Base-by-base conservation (phyloP, 1,140 invertebrate species). In the Thrips palmi region DNA sequence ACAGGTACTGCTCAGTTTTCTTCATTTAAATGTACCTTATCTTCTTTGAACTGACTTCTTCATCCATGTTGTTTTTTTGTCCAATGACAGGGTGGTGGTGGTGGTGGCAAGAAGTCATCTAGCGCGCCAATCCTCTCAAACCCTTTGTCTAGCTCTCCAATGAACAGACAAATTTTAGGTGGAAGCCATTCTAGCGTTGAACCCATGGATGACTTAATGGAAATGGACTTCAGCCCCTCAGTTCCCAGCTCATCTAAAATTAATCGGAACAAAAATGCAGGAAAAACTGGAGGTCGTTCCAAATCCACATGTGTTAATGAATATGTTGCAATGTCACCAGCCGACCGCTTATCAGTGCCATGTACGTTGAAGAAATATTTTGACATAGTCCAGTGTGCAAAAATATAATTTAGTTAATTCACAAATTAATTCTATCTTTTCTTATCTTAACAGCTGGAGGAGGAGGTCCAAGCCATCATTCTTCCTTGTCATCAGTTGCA, bases 151-250 rank as follows among this genome's bases (percentile, higher is more conserved):
- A 12, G 24, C 7, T 8, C 24, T 27, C 12, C 24, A 12, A 27
- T 7, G 24, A 7, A 27, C 12, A 27, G 12, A 8, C 24, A 27
- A 27, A 8, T 12, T 8, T 27, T 27, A 27, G 7, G 12, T 8
- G 24, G 55, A 14, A 70, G 65, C 29, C 68, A 70, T 42, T 67
- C 67, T 44, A 73, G 69, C n/a, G 58, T 64, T 12, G 70, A 74
- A 39, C 65, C 69, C 0, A 74, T 76, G 59, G 74, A 74, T 37
- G 76, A 84, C 57, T 62, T 80, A 29, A 80, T 84, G 76, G 77
- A 80, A 55, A 64, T 84, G 37, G 79, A 83, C 54, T 83, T 82
- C 49, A 71, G 57, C 53, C 27, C 52, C 54, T 1, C 52, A 52
- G 8, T 52, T 51, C 30, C 7, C 7, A 27, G 24, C 12, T 54